Evolutionary conservation across 1,140 invertebrate species (phyloP).

Genomic region (Sycophaga agraensis): DNA sequence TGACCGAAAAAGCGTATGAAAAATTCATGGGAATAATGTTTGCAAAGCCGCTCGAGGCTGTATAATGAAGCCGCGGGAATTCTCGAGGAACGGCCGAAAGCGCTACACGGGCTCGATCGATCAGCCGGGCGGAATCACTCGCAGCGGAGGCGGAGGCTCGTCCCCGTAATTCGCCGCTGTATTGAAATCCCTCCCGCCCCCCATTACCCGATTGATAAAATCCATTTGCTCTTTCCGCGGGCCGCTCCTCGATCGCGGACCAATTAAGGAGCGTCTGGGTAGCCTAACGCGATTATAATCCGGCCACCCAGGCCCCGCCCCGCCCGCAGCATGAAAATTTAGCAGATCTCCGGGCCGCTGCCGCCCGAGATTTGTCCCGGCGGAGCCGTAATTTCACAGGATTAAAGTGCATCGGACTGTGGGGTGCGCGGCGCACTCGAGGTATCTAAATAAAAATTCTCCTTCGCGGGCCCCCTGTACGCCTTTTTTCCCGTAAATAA

Average conservation of each 20-base stretch:
- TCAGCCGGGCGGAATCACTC: conserved; percentile 2
- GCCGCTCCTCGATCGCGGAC: neutral
- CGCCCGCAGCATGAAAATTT: conserved; percentile 22
- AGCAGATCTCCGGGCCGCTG: neutral
- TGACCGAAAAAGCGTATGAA: no score
- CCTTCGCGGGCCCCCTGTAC: no score
- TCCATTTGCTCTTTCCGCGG: conserved; percentile 7
- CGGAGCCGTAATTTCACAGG: conserved; percentile 8
- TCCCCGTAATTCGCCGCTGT: neutral
- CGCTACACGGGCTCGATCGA: neutral
- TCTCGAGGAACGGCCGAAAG: no score
- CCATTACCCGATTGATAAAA: conserved; percentile 20
- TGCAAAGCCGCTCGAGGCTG: no score
- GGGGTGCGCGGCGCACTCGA: neutral
- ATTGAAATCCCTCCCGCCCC: conserved; percentile 13
- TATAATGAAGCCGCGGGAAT: no score
- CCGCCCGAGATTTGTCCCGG: neutral
- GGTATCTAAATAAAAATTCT: conserved; percentile 18
- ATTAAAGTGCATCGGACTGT: conserved; percentile 14
- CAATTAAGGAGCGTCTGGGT: conserved; percentile 24
- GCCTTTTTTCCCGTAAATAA: neutral
- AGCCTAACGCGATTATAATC: conserved; percentile 18
- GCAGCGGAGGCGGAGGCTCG: neutral
- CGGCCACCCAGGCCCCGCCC: no score
- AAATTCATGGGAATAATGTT: no score